phyloP scores from a whole-genome alignment of 2,797 vertebrate species.

The Cryptoblepharus egeriae region DNA sequence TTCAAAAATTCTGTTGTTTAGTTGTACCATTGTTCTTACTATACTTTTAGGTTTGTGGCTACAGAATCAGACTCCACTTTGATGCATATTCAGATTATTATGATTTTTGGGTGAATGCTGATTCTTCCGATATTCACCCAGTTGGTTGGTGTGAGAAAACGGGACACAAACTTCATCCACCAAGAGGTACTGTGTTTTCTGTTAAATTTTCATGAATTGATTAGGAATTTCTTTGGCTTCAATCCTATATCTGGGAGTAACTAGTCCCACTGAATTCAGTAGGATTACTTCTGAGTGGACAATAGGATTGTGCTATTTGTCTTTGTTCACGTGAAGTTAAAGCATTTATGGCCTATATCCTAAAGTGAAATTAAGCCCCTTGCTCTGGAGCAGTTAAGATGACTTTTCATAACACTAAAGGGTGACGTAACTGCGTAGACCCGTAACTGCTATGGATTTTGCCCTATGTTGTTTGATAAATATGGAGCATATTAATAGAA shows the following conservation, averaged over 20 bases:
- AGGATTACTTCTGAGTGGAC: too few relatives aligned
- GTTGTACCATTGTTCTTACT: background rate
- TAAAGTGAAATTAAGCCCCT: too few relatives aligned
- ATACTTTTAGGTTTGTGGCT: conserved; percentile 82
- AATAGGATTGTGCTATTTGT: too few relatives aligned
- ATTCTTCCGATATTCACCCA: conserved; percentile 87
- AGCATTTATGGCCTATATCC: too few relatives aligned
- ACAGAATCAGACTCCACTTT: conserved; percentile 87
- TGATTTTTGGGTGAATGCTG: conserved; percentile 89
- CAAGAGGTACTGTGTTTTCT: conserved; percentile 79
- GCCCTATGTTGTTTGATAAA: background rate
- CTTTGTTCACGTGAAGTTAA: background rate
- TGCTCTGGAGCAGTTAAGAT: too few relatives aligned
- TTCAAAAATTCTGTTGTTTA: background rate
- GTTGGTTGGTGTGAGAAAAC: conserved; percentile 91
- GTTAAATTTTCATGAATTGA: background rate
- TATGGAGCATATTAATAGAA: background rate
- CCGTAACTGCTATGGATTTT: too few relatives aligned
- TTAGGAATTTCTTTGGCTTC: background rate
- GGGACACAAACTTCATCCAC: conserved; percentile 85
- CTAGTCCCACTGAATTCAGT: too few relatives aligned
- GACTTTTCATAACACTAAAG: too few relatives aligned
- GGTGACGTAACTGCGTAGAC: too few relatives aligned
- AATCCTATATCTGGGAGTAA: too few relatives aligned
- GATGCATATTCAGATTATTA: conserved; percentile 87